Base-by-base conservation (phyloP, 2,888 invertebrate genomes). In the Epistrophe eligans region DNA sequence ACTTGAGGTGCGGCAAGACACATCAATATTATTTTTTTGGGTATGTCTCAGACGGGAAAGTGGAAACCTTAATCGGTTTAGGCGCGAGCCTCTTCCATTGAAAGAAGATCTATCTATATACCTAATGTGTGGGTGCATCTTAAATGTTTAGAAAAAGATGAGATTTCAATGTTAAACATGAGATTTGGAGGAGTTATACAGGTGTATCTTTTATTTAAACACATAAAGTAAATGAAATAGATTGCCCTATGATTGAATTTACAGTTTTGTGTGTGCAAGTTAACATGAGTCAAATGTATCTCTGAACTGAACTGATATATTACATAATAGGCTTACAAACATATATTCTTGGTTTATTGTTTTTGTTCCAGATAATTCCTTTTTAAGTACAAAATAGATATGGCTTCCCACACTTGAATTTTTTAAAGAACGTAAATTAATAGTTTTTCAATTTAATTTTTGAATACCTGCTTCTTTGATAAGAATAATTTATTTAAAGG, bases 1-100 rank as follows among this genome's bases (percentile, higher is more conserved):
- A 73, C 72, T 73, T 67, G 72, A 74, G 79, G 83, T 79, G 83
- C 74, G 62, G 73, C 67, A 48, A 55, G 57, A 62, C 19, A 40
- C 60, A 80, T 80, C 11, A 52, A 48, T 58, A 52, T 13, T 8
- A 52, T 2, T 50, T 50, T 19, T 19, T 50, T 45, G n/a, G 45
- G 15, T 24, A 24, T 43, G 43, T n/a, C 43, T 8, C 17, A 19
- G 28, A 32, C n/a, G 15, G 15, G 7, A 38, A 40, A 40, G 52
- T 19, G 52, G 70, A 28, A 28, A 70, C 55, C 55, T 24, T 70
- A 70, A 70, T 70, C 70, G 70, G 70, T 50, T 70, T 70, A 70
- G 70, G 40, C 15, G 70, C 28, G 70, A 24, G 45, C 15, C 70
- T 55, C 28, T 52, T 52, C 5, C n/a, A 55, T 40, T 40, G 50